A percentile compares a stretch with the other conserved stretches of the same genome.
Conservation (phyloP, 2,113 vertebrate species). For the Trichechus manatus region DNA sequence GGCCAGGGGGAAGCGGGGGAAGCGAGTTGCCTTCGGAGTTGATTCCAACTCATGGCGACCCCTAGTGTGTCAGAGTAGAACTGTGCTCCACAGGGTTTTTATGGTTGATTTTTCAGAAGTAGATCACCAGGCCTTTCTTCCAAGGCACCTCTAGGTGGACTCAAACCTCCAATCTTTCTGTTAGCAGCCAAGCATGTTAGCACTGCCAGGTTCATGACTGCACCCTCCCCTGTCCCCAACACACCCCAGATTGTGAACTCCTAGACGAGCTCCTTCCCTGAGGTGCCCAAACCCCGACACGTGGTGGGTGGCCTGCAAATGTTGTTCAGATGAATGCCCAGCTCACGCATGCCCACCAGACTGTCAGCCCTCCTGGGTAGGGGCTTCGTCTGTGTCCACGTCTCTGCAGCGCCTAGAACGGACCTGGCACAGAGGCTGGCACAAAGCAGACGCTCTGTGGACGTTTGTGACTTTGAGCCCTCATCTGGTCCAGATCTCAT, state of each 20-base stretch:
- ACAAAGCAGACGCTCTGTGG: not conserved
- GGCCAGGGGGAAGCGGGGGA: not conserved
- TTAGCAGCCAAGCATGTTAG: not conserved
- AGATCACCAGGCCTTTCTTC: not conserved
- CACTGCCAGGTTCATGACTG: not conserved
- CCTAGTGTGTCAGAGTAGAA: not conserved
- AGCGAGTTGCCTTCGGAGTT: not conserved
- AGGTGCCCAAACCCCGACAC: not conserved
- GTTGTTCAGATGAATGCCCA: not conserved
- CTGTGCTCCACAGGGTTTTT: not conserved
- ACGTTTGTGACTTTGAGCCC: not conserved
- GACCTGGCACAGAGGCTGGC: not conserved
- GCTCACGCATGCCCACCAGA: rapidly evolving
- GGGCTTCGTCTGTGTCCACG: not conserved
- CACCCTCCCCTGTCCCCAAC: too few relatives aligned
- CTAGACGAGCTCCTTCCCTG: too few relatives aligned
- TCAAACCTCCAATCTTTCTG: not conserved
- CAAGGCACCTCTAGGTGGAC: not conserved
- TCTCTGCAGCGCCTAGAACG: not conserved
- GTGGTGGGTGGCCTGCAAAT: rapidly evolving
- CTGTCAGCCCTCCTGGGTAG: not conserved
- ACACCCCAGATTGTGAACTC: not conserved
- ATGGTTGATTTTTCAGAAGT: not conserved
- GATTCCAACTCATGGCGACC: not conserved
- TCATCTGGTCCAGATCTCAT: too few relatives aligned